These are phyloP conservation scores for Zele albiditarsus DNA, from an alignment of 2,888 invertebrate species.

Conservation along the genomic window DNA sequence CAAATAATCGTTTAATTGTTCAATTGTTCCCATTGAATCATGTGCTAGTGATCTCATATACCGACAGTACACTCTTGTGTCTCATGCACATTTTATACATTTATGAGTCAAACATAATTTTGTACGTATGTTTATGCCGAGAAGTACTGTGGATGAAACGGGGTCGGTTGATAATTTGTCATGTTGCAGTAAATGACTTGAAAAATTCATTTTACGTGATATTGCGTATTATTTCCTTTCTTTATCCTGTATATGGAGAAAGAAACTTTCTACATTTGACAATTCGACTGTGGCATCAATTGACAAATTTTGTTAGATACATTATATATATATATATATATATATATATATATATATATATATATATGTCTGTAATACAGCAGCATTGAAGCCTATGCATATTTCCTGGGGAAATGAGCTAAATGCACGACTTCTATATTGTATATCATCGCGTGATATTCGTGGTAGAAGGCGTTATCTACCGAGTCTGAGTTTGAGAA, in stretches of 20 bases:
- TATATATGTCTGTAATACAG: background rate
- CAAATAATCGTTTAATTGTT: slow-evolving; percentile 44
- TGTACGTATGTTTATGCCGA: background rate
- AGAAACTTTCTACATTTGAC: background rate
- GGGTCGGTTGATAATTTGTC: too few species aligned
- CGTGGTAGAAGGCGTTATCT: background rate
- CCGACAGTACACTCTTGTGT: background rate
- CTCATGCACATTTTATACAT: background rate
- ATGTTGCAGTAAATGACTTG: too few species aligned
- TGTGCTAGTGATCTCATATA: slow-evolving; percentile 7
- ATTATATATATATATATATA: background rate
- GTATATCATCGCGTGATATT: background rate
- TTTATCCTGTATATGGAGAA: background rate
- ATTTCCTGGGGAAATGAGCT: background rate
- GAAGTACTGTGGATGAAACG: too few species aligned
- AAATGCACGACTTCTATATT: background rate
- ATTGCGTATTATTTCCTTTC: background rate
- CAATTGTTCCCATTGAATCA: slow-evolving; percentile 33
- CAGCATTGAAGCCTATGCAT: background rate
- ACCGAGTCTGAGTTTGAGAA: background rate
- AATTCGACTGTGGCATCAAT: background rate
- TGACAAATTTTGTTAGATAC: background rate
- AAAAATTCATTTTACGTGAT: too few species aligned
- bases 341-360: background rate
- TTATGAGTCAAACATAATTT: background rate